A percentile compares a stretch with the other conserved stretches of the same genome.
Conservation (phyloP, 2,888 invertebrate genomes). For the Resseliella maxima region DNA sequence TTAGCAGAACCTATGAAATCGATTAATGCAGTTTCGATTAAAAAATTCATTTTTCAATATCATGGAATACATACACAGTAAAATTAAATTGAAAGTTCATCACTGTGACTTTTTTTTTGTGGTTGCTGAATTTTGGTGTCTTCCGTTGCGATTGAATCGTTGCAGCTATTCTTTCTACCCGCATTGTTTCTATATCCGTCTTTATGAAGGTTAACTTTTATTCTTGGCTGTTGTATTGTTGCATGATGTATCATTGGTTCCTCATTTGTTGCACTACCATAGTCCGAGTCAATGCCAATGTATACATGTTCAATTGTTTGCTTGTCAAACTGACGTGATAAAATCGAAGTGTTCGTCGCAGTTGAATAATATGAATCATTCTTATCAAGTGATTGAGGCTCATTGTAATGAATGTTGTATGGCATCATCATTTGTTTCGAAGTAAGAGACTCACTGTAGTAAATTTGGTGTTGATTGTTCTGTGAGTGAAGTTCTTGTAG, state of each 20-base stretch:
- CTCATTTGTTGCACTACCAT: constrained; percentile 56
- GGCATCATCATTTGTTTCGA: constrained; percentile 54
- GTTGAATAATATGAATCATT: constrained; percentile 56
- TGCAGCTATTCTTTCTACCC: not conserved
- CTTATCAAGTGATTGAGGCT: constrained; percentile 48
- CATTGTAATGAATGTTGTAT: constrained; percentile 35
- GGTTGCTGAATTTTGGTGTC: not conserved
- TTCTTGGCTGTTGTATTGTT: not conserved
- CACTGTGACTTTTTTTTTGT: not conserved
- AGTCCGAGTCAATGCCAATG: constrained; percentile 56
- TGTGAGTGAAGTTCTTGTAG: not conserved
- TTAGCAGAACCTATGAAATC: not conserved
- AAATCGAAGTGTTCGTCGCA: constrained; percentile 53
- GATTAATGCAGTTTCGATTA: not conserved
- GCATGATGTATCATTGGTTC: constrained; percentile 53
- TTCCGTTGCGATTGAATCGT: not conserved
- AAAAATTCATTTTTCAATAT: not conserved
- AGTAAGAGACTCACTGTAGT: constrained; percentile 22
- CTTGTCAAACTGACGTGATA: constrained; percentile 49
- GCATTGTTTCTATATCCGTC: constrained; percentile 17
- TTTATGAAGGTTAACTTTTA: not conserved
- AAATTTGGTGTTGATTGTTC: not conserved
- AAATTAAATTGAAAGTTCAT: not conserved
- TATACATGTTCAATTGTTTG: constrained; percentile 55
- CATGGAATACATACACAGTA: not conserved